Evolutionary conservation across 2,113 vertebrate species (phyloP).

Genomic region (Apaloderma vittatum): DNA sequence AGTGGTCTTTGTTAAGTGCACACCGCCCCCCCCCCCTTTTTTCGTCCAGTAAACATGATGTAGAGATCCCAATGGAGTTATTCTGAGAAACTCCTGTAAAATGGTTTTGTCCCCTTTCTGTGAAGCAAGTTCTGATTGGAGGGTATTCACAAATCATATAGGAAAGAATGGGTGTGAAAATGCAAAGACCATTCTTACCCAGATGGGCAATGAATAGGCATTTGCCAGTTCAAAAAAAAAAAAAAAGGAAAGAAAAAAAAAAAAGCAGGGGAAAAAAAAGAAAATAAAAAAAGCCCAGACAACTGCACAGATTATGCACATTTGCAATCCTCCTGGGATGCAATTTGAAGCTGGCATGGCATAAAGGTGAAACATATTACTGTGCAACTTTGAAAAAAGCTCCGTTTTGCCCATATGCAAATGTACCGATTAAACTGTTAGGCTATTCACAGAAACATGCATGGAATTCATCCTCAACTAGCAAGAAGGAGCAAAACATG

Average conservation of each 20-base stretch:
- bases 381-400: conserved; percentile 64
- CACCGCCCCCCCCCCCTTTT: not conserved
- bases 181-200: conserved; percentile 80
- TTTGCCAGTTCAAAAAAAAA: conserved; percentile 70
- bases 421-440: conserved; percentile 70
- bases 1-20: conserved; percentile 77
- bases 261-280: not conserved
- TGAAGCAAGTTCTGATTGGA: conserved; percentile 82
- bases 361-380: conserved; percentile 71
- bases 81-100: conserved; percentile 81
- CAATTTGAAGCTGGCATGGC: conserved; percentile 65
- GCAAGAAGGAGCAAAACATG: conserved; percentile 35
- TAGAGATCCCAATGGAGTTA: conserved; percentile 79
- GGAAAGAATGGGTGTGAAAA: conserved; percentile 83
- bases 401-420: conserved; percentile 69
- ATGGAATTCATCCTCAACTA: conserved; percentile 59
- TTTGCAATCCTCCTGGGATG: conserved; percentile 68
- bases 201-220: conserved; percentile 83
- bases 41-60: conserved; percentile 78
- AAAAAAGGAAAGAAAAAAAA: not conserved
- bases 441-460: conserved; percentile 69
- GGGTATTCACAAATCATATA: conserved; percentile 79
- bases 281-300: conserved; percentile 29
- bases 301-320: conserved; percentile 74
- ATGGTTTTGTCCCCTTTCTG: conserved; percentile 75